A percentile compares a stretch with the other conserved stretches of the same genome.
These are phyloP conservation scores for Neuroterus valhalla DNA, from an alignment of 1,140 invertebrate species.

Conservation along the genomic window DNA sequence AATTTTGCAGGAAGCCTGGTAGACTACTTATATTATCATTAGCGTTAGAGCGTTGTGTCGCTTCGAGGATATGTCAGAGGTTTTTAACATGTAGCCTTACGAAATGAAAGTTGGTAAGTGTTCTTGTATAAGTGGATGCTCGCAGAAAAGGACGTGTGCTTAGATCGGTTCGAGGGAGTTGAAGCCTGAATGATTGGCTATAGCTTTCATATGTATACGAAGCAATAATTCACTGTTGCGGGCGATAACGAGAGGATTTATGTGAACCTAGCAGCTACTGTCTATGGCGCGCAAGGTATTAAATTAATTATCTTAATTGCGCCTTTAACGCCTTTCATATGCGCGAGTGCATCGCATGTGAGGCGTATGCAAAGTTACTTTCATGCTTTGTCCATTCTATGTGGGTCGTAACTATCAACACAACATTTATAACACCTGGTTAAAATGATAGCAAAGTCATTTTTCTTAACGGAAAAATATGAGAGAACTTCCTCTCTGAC, in stretches of 20 bases:
- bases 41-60: conserved; percentile 6
- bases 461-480: too few relatives aligned
- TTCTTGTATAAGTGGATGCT: conserved; percentile 24
- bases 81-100: conserved; percentile 11
- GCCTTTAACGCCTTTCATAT: conserved; percentile 62
- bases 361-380: neutral
- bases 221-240: conserved; percentile 50
- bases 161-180: conserved; percentile 30
- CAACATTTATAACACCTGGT: too few relatives aligned
- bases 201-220: conserved; percentile 6
- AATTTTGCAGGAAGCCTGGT: neutral
- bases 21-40: conserved; percentile 12
- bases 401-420: neutral
- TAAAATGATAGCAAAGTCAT: too few relatives aligned
- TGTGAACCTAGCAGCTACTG: conserved; percentile 46
- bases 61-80: conserved; percentile 1
- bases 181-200: conserved; percentile 39
- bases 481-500: too few relatives aligned
- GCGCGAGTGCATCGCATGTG: conserved; percentile 32
- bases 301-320: conserved; percentile 72
- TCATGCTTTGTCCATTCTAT: neutral
- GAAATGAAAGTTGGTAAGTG: conserved; percentile 21
- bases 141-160: conserved; percentile 30
- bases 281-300: conserved; percentile 56
- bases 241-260: conserved; percentile 48